Percentiles rank a stretch among this genome's conserved stretches.
Conservation (phyloP, 2,888 invertebrate genomes). For the Ptilodon capucinus region DNA sequence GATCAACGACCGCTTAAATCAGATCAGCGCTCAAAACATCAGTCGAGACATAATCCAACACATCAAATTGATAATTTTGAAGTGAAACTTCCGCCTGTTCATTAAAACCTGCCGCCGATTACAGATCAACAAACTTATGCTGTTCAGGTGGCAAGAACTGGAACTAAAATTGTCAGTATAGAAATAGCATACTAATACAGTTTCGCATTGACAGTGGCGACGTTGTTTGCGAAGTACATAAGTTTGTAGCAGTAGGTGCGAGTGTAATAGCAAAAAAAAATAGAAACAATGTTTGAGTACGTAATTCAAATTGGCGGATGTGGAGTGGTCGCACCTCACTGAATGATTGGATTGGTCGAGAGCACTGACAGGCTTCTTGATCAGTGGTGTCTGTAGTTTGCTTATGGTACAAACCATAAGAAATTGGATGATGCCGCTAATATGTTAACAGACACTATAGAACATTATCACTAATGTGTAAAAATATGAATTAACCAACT, state of each 20-base stretch:
- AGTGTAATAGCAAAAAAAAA: constrained; percentile 13
- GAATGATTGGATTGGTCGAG: constrained; percentile 40
- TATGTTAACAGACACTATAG: neutral
- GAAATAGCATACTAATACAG: neutral
- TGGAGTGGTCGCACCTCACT: constrained; percentile 31
- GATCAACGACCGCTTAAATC: constrained; percentile 6
- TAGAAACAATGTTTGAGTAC: constrained; percentile 9
- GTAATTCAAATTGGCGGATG: constrained; percentile 41
- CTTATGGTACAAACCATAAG: constrained; percentile 9
- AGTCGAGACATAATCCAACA: constrained; percentile 12
- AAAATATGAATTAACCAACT: too few relatives aligned
- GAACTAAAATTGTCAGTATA: neutral
- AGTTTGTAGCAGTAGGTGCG: neutral
- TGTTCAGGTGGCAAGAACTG: neutral
- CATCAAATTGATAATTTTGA: constrained; percentile 13
- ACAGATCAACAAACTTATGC: neutral
- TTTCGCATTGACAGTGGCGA: neutral
- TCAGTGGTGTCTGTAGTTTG: constrained; percentile 18
- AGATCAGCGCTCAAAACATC: constrained; percentile 23
- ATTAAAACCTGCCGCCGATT: neutral
- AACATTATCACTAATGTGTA: too few relatives aligned
- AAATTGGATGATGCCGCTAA: neutral
- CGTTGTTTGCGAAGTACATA: neutral
- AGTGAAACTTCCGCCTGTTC: constrained; percentile 23
- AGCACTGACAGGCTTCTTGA: constrained; percentile 22